Percentiles rank a stretch among this genome's conserved stretches.
Evolutionary conservation across 1,140 invertebrate species (phyloP).

Genomic region (Papilio aristodemus): DNA sequence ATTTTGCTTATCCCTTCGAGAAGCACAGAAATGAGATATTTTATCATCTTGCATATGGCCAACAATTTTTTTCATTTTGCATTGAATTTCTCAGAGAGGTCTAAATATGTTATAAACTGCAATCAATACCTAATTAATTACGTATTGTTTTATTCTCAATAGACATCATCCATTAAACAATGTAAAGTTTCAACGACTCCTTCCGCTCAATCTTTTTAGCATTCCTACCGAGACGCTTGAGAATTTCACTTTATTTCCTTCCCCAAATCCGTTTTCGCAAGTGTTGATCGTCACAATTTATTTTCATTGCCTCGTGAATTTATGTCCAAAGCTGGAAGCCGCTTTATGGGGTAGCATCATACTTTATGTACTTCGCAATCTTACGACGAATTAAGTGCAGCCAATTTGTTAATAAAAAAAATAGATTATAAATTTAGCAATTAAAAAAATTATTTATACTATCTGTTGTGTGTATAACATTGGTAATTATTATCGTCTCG

Average conservation of each 20-base stretch:
- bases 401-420: not conserved
- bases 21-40: no score
- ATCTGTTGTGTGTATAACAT: not conserved
- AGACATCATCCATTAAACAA: no score
- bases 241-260: not conserved
- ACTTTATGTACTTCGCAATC: not conserved
- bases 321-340: not conserved
- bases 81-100: no score
- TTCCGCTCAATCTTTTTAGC: not conserved
- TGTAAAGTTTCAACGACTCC: constrained; percentile 1
- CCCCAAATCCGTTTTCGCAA: constrained; percentile 16
- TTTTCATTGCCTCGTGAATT: constrained; percentile 14
- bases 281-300: constrained; percentile 14
- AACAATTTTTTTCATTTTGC: not conserved
- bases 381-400: not conserved
- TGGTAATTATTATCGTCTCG: not conserved
- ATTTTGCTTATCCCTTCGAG: no score
- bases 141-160: no score
- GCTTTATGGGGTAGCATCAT: not conserved
- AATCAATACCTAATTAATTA: no score
- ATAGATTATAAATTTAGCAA: no score
- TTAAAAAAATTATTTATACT: no score
- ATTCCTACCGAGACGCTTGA: not conserved
- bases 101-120: no score
- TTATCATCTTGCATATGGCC: no score